Conservation (phyloP, 2,797 vertebrate species). For the Morelia viridis region DNA sequence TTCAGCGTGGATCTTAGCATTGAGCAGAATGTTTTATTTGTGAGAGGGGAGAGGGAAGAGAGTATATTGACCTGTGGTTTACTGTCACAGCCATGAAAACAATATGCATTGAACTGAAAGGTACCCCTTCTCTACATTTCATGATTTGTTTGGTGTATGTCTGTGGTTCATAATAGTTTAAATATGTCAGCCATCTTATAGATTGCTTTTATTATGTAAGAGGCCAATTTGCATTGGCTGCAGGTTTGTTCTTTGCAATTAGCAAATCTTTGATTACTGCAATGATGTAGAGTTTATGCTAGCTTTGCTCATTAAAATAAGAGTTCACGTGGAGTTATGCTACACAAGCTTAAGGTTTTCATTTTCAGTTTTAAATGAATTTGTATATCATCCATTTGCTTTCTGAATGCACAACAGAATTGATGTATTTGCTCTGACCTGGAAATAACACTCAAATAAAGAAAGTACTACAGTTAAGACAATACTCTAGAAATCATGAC, state of each 20-base stretch:
- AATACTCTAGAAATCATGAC: too few relatives aligned
- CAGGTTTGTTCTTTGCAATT: background rate
- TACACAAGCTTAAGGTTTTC: too few relatives aligned
- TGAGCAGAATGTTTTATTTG: background rate
- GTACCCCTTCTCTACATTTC: background rate
- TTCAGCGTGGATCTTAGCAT: slow-evolving; percentile 35
- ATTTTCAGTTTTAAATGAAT: too few relatives aligned
- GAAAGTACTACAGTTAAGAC: background rate
- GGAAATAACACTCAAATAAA: background rate
- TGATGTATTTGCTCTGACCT: background rate
- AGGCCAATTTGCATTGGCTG: background rate
- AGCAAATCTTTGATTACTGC: background rate
- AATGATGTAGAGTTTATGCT: background rate
- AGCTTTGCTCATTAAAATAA: too few relatives aligned
- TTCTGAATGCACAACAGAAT: background rate
- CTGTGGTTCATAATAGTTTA: background rate
- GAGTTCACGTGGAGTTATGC: too few relatives aligned
- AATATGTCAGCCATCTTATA: background rate
- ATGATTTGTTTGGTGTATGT: background rate
- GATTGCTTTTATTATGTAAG: background rate
- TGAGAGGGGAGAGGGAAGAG: background rate
- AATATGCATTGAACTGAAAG: slow-evolving; percentile 9
- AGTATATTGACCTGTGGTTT: background rate
- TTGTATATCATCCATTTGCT: background rate
- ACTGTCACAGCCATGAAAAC: background rate